Conservation (phyloP, 2,888 invertebrate genomes). For the Melipona beecheii region DNA sequence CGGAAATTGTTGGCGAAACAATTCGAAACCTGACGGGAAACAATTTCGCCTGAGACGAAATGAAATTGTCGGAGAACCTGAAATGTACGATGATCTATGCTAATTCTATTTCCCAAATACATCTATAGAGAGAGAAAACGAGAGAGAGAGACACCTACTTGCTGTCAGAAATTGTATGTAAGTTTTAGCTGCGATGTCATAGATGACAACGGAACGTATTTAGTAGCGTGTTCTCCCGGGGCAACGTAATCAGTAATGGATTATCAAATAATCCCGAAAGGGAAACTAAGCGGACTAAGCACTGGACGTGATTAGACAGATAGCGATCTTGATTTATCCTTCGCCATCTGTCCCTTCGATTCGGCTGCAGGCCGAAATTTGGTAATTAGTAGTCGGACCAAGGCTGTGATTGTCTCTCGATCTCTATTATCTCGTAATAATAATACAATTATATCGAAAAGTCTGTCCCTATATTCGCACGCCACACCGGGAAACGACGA, state of each 20-base stretch:
- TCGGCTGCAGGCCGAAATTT: slow-evolving; percentile 35
- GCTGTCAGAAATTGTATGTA: neutral
- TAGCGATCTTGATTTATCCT: slow-evolving; percentile 77
- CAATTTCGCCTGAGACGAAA: neutral
- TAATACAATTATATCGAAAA: slow-evolving; percentile 34
- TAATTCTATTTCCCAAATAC: neutral
- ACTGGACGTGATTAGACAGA: slow-evolving; percentile 73
- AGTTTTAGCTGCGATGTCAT: neutral
- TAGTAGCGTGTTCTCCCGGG: neutral
- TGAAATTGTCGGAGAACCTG: neutral
- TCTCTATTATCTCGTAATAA: neutral
- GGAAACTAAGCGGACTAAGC: slow-evolving; percentile 61
- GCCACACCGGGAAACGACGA: neutral
- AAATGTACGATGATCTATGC: neutral
- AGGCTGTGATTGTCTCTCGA: slow-evolving; percentile 13
- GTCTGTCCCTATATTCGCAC: neutral
- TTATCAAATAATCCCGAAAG: slow-evolving; percentile 54
- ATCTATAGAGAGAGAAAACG: too few species aligned
- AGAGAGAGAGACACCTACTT: too few species aligned
- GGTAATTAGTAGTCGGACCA: slow-evolving; percentile 47
- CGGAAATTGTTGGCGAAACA: neutral
- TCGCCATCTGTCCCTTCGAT: slow-evolving; percentile 50
- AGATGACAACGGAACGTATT: slow-evolving; percentile 2
- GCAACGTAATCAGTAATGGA: slow-evolving; percentile 38
- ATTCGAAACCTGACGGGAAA: neutral